A percentile compares a stretch with the other conserved stretches of the same genome.
Evolutionary conservation across 92 coral and sea anemone genomes (phyloP).

Genomic region (Virgularia gustaviana): DNA sequence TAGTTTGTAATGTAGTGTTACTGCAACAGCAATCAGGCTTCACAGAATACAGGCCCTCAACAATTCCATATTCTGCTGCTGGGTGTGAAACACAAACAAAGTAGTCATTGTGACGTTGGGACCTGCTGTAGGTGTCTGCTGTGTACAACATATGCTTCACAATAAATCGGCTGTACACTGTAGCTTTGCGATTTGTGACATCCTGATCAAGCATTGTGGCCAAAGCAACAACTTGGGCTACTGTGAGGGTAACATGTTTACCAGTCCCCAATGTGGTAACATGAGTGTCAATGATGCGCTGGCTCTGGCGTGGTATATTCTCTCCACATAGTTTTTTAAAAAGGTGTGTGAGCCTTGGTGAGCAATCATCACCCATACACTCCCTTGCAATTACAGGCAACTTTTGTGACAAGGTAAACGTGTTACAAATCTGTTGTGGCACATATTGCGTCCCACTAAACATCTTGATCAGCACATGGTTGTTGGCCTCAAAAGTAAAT

Average conservation of each 20-base stretch:
- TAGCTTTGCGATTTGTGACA: constrained; percentile 7
- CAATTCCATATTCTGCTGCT: background rate
- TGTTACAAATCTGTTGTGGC: too few species aligned
- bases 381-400: too few species aligned
- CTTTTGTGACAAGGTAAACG: too few species aligned
- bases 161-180: constrained; percentile 21
- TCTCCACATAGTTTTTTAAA: too few species aligned
- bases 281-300: background rate
- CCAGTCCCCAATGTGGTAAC: constrained; percentile 17
- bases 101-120: constrained; percentile 6
- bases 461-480: too few species aligned
- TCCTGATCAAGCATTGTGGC: constrained; percentile 9
- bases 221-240: constrained; percentile 9
- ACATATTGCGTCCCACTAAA: too few species aligned
- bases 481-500: too few species aligned
- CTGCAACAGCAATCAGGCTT: constrained; percentile 25
- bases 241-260: background rate
- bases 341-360: too few species aligned
- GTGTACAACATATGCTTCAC: constrained; percentile 18
- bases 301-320: too few species aligned
- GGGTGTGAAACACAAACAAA: background rate
- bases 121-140: constrained; percentile 6
- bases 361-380: too few species aligned
- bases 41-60: constrained; percentile 14
- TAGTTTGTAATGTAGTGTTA: constrained; percentile 1